Percentiles rank a stretch among this genome's conserved stretches.
These are phyloP conservation scores for Trematomus loennbergii DNA, from an alignment of 2,113 vertebrate species.

Conservation along the genomic window DNA sequence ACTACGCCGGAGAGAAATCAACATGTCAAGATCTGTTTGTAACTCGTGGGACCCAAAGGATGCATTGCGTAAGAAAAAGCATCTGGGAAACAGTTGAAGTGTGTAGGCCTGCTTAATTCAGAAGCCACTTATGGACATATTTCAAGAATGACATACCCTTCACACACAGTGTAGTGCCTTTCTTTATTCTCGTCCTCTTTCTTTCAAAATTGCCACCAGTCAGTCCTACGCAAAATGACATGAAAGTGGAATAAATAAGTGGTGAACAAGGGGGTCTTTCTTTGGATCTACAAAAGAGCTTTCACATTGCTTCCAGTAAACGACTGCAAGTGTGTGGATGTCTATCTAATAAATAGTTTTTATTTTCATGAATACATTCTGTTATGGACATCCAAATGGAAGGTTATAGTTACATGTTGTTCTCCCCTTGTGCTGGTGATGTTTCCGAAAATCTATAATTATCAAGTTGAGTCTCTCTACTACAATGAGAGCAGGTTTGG, in stretches of 20 bases:
- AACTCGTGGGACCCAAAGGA: constrained; percentile 18
- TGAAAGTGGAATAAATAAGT: constrained; percentile 69
- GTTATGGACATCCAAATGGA: constrained; percentile 3
- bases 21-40: constrained; percentile 67
- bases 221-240: constrained; percentile 49
- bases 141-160: constrained; percentile 50
- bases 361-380: background rate
- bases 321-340: constrained; percentile 14
- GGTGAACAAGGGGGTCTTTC: constrained; percentile 59
- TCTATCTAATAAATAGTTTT: constrained; percentile 4
- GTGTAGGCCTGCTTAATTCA: constrained; percentile 38
- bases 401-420: background rate
- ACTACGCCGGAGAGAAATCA: constrained; percentile 45
- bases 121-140: constrained; percentile 48
- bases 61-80: constrained; percentile 56
- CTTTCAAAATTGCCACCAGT: constrained; percentile 40
- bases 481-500: constrained; percentile 1
- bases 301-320: constrained; percentile 51
- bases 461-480: constrained; percentile 1
- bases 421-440: background rate
- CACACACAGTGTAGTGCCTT: constrained; percentile 26
- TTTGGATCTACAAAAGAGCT: constrained; percentile 61
- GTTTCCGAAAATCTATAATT: background rate
- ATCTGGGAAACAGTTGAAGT: constrained; percentile 62
- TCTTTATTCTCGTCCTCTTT: constrained; percentile 28